A percentile compares a stretch with the other conserved stretches of the same genome.
Evolutionary conservation across 1,140 invertebrate species (phyloP).

Genomic region (Pachyrhynchus sulphureomaculatus): DNA sequence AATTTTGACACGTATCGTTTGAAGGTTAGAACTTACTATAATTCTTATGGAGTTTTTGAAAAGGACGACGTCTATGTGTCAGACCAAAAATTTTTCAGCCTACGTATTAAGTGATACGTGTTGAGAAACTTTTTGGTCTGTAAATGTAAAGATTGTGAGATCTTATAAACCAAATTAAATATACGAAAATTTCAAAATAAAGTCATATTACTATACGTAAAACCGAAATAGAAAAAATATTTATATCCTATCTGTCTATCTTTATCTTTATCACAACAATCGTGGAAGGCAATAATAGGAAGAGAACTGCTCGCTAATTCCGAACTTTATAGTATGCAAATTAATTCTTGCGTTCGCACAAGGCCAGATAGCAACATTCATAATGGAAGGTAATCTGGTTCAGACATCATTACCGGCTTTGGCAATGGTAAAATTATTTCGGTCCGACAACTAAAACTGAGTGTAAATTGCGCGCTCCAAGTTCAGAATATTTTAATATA

Average conservation of each 20-base stretch:
- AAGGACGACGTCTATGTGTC: no score
- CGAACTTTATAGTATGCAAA: constrained; percentile 23
- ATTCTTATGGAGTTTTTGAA: no score
- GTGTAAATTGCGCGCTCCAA: constrained; percentile 14
- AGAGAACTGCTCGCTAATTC: constrained; percentile 17
- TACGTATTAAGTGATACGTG: no score
- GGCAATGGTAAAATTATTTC: constrained; percentile 22
- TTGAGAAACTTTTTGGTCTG: no score
- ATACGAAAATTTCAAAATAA: no score
- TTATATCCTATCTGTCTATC: constrained; percentile 4
- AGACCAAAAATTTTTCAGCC: no score
- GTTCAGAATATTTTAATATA: constrained; percentile 25
- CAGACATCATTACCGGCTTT: constrained; percentile 17
- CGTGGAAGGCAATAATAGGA: constrained; percentile 12
- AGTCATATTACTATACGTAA: no score
- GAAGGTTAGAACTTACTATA: no score
- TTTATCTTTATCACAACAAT: constrained; percentile 1
- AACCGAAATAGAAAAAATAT: no score
- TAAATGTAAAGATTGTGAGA: no score
- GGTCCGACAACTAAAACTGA: constrained; percentile 12
- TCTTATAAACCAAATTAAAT: no score
- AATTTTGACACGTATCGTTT: no score
- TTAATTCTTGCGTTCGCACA: constrained; percentile 5
- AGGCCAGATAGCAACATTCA: constrained; percentile 11
- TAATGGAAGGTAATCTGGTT: constrained; percentile 25